These are phyloP conservation scores for Vesta saturnalis DNA, from an alignment of 2,888 invertebrate species.

Conservation along the genomic window DNA sequence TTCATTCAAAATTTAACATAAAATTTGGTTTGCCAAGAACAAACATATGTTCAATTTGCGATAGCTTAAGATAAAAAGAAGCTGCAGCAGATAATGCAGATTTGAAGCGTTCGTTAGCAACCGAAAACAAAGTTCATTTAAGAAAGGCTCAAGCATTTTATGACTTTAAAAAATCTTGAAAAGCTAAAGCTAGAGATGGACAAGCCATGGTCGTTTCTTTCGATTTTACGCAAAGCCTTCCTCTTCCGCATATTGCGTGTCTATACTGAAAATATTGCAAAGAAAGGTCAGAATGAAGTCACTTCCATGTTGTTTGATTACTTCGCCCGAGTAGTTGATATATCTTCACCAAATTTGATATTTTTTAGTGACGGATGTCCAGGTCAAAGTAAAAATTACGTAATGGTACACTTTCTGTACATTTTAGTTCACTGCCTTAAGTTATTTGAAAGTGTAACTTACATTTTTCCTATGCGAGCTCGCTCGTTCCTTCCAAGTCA, in stretches of 20 bases:
- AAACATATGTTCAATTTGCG: slow-evolving; percentile 13
- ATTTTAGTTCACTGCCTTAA: slow-evolving; percentile 8
- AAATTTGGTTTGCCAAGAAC: slow-evolving; percentile 26
- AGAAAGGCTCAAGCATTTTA: too few species aligned
- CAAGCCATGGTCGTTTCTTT: too few species aligned
- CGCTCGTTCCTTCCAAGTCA: neutral
- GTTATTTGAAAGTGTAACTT: neutral
- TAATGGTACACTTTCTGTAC: slow-evolving; percentile 7
- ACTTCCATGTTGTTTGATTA: too few species aligned
- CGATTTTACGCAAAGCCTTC: slow-evolving; percentile 39
- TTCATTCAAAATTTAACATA: slow-evolving; percentile 9
- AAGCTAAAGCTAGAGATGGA: slow-evolving; percentile 8
- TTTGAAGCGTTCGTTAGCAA: neutral
- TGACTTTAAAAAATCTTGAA: slow-evolving; percentile 18
- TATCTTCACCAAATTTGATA: neutral
- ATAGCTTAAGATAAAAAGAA: neutral
- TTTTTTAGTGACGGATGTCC: slow-evolving; percentile 7
- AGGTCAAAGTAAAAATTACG: slow-evolving; percentile 9
- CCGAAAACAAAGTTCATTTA: neutral
- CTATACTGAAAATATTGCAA: slow-evolving; percentile 12
- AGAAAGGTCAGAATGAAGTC: neutral
- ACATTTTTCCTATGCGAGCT: neutral
- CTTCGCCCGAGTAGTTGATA: too few species aligned
- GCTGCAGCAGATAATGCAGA: neutral
- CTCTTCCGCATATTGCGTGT: slow-evolving; percentile 34